Evolutionary conservation across 1,140 invertebrate species (phyloP).

Genomic region (Brachionus paranguensis): DNA sequence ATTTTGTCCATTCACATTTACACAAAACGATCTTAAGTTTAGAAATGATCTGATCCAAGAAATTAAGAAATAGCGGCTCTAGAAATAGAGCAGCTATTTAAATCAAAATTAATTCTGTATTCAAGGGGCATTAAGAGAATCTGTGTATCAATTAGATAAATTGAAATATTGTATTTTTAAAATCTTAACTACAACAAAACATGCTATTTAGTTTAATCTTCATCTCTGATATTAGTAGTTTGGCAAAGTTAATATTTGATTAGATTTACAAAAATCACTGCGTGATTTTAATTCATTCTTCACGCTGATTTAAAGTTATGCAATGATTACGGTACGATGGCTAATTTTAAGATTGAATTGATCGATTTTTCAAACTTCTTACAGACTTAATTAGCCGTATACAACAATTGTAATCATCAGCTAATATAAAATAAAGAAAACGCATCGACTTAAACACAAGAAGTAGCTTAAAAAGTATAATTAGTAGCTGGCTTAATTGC

Average conservation of each 20-base stretch:
- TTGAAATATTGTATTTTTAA: neutral
- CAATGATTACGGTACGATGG: neutral
- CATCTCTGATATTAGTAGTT: neutral
- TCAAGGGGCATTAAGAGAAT: neutral
- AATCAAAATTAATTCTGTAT: neutral
- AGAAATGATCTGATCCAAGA: too few relatives aligned
- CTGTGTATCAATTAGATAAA: neutral
- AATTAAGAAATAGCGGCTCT: too few relatives aligned
- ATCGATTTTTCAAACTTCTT: neutral
- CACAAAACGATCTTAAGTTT: too few relatives aligned
- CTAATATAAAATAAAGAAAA: neutral
- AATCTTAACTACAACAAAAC: neutral
- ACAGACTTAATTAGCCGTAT: neutral
- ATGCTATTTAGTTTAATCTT: neutral
- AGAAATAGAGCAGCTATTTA: neutral
- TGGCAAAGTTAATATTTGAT: neutral
- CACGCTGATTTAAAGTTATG: neutral
- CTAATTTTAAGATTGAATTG: neutral
- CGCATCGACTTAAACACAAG: neutral
- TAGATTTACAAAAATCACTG: neutral
- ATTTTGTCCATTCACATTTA: too few relatives aligned
- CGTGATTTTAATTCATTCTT: neutral
- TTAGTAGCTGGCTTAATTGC: neutral
- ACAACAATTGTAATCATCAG: neutral
- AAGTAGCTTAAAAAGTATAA: neutral